These are phyloP conservation scores for Rhizomys pruinosus DNA, from an alignment of 2,113 vertebrate genomes.

Conservation along the genomic window DNA sequence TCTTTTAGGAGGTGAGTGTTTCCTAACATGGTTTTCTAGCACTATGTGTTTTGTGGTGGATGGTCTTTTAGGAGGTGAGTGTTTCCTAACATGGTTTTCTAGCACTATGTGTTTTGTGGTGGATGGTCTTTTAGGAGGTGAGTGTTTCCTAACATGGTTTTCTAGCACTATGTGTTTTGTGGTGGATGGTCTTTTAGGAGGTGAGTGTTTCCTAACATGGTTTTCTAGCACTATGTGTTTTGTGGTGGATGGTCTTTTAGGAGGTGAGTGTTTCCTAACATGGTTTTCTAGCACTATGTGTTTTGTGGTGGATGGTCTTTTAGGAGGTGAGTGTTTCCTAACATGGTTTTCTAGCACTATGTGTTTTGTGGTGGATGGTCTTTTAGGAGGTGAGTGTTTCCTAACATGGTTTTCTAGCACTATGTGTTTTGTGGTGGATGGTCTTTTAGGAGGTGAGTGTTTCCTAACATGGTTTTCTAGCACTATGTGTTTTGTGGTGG, in stretches of 20 bases:
- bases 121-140: too few species aligned
- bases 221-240: neutral
- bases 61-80: too few species aligned
- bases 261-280: too few species aligned
- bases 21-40: neutral
- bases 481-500: neutral
- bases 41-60: neutral
- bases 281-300: neutral
- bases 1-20: too few species aligned
- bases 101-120: neutral
- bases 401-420: neutral
- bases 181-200: too few species aligned
- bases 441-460: too few species aligned
- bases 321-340: too few species aligned
- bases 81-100: neutral
- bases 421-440: neutral
- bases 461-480: neutral
- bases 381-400: too few species aligned
- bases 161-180: neutral
- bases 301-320: neutral
- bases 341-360: neutral
- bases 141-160: neutral
- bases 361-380: neutral
- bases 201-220: too few species aligned
- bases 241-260: neutral